phyloP scores from a whole-genome alignment of 2,888 invertebrate species.

The Oxytorus armatus region DNA sequence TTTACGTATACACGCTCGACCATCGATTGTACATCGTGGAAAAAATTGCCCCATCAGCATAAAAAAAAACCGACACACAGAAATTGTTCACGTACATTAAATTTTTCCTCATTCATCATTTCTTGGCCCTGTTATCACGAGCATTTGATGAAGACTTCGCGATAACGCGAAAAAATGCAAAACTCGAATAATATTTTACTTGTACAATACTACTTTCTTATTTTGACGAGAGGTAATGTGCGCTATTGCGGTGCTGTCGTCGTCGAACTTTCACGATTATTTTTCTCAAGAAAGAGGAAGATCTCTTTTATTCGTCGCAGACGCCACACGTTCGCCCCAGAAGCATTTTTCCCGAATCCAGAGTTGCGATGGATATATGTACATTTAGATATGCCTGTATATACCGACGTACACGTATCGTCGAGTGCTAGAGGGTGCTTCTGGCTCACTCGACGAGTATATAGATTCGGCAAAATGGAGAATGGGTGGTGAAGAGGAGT shows the following conservation, averaged over 20 bases:
- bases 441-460: constrained; percentile 39
- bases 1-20: constrained; percentile 7
- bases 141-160: neutral
- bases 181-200: constrained; percentile 23
- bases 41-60: neutral
- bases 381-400: constrained; percentile 8
- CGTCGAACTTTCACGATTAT: constrained; percentile 62
- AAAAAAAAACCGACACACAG: neutral
- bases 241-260: constrained; percentile 5
- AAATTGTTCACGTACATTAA: neutral
- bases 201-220: constrained; percentile 32
- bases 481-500: constrained; percentile 63
- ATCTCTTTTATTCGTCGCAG: constrained; percentile 61
- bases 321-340: constrained; percentile 53
- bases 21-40: neutral
- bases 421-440: constrained; percentile 17
- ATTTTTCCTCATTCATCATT: neutral
- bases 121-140: neutral
- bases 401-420: constrained; percentile 28
- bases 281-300: constrained; percentile 48
- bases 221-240: constrained; percentile 25
- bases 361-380: constrained; percentile 26
- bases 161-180: neutral
- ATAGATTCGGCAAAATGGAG: constrained; percentile 60
- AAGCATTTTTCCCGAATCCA: constrained; percentile 47